Base-by-base conservation (phyloP, 2,113 vertebrate species). In the Heliornis fulica region DNA sequence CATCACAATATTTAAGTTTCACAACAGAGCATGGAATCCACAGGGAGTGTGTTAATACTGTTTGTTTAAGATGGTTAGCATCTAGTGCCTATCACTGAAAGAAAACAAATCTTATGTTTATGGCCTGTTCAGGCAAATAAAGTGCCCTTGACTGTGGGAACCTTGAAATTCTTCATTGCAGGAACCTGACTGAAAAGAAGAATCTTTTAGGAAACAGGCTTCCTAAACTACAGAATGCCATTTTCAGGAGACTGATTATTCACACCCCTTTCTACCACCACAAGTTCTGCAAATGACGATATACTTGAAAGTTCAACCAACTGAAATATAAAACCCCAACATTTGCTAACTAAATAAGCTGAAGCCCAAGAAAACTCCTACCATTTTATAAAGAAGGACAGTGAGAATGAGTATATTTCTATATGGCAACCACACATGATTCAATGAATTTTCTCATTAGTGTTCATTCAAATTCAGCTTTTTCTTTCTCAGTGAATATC, bases 221-320 rank as follows among this genome's bases (percentile, higher is more conserved):
- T 87, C 45, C 10, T 71, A 23, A 90, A 69, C 14, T 56, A 50
- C 2, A 64, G 28, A 80, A 43, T 32, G 7, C 9, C 14, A 28
- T 61, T 69, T 87, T 71, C 45, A 90, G 31, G 41, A 17, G 68
- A 40, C 21, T 50, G 18, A 36, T 48, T 88, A 66, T 63, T 83
- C 9, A 45, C 0, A 0, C 4, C 19, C 6, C 18, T 38, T 61
- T 56, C 36, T 65, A 57, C 11, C 9, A 85, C 32, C 15, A 29
- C 7, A 80, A 14, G 60, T 60, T 51, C 59, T 74, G 32, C 21
- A 8, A 38, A 61, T 79, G 32, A 59, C 51, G 28, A 43, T 56
- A 71, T 13, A 38, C 5, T 11, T n/a, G 22, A 20, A 22, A 76
- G 16, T 64, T 71, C 36, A 56, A 9, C 8, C 22, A 70, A 46